These are phyloP conservation scores for Ambastaia sidthimunki DNA, from an alignment of 2,797 vertebrate genomes.

Conservation along the genomic window DNA sequence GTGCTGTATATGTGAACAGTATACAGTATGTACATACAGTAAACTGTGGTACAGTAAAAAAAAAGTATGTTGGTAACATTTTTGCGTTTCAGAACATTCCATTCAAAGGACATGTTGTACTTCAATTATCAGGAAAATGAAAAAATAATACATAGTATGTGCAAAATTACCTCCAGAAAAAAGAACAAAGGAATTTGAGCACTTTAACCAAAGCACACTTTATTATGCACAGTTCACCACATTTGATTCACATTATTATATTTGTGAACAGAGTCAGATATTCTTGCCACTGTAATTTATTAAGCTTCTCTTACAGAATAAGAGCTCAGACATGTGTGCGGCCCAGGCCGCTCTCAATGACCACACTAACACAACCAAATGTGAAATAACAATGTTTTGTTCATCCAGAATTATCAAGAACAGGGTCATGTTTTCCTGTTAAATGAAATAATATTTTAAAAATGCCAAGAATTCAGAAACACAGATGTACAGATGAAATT, in stretches of 20 bases:
- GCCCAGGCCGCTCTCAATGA: constrained; percentile 42
- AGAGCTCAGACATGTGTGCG: constrained; percentile 54
- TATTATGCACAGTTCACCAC: background rate
- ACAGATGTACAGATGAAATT: constrained; percentile 82
- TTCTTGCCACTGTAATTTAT: constrained; percentile 55
- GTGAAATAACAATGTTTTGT: constrained; percentile 65
- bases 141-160: constrained; percentile 17
- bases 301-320: constrained; percentile 56
- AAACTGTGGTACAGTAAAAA: no score
- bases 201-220: constrained; percentile 25
- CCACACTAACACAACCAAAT: constrained; percentile 56
- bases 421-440: constrained; percentile 76
- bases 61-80: background rate
- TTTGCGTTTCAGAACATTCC: background rate
- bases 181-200: background rate
- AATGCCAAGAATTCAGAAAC: constrained; percentile 87
- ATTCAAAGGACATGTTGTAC: background rate
- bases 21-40: no score
- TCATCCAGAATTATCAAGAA: constrained; percentile 65
- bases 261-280: constrained; percentile 7
- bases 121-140: background rate
- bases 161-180: background rate
- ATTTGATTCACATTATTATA: constrained; percentile 42
- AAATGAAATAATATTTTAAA: constrained; percentile 79
- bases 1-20: no score